Conservation (phyloP, 2,113 vertebrate species). For the Dasypus novemcinctus region DNA sequence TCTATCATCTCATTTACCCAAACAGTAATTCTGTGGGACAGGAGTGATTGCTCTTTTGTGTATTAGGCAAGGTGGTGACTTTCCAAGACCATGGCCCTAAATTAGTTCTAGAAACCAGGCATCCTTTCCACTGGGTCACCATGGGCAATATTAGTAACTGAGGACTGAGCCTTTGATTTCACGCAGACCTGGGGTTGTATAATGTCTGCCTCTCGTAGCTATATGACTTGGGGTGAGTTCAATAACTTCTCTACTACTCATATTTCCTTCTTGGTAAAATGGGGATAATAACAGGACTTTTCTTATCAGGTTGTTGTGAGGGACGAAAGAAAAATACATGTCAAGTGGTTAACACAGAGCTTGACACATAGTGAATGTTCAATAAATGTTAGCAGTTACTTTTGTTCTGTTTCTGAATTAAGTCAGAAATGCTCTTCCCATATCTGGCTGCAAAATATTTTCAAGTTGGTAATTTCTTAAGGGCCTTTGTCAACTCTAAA, state of each 20-base stretch:
- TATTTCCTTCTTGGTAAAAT: slow-evolving; percentile 31
- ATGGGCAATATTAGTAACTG: background rate
- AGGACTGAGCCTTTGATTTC: background rate
- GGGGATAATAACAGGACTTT: background rate
- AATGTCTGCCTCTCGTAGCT: background rate
- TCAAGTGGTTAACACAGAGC: background rate
- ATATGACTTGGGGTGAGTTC: background rate
- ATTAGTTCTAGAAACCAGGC: background rate
- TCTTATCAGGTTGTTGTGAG: background rate
- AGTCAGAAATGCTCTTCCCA: background rate
- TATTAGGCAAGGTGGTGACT: background rate
- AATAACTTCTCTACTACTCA: background rate
- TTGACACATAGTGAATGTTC: background rate
- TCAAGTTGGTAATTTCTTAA: background rate
- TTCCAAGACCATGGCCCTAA: background rate
- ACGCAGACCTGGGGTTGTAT: background rate
- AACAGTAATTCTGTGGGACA: background rate
- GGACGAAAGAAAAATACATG: background rate
- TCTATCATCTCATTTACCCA: background rate
- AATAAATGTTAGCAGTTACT: background rate
- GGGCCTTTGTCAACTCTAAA: slow-evolving; percentile 7
- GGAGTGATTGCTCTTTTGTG: background rate
- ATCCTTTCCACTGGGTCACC: background rate
- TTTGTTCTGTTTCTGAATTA: slow-evolving; percentile 1
- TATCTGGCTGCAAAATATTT: background rate